Percentiles rank a stretch among this genome's conserved stretches.
phyloP scores from a whole-genome alignment of 1,140 invertebrate species.

The Bicyclus anynana region DNA sequence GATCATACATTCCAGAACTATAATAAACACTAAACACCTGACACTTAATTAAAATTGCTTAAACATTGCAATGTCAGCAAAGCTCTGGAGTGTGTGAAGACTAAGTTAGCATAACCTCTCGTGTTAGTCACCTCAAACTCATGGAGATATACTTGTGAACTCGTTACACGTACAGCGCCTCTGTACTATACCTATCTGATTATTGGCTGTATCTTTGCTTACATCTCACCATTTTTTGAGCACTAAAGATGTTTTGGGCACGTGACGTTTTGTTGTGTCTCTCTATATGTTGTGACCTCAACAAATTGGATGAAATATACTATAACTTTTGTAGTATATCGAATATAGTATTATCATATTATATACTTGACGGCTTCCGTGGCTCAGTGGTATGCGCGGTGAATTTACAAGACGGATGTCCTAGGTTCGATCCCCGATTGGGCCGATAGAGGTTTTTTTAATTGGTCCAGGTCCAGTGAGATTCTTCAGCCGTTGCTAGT shows the following conservation, averaged over 20 bases:
- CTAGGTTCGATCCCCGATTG: too few relatives aligned
- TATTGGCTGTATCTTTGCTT: slow-evolving; percentile 32
- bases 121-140: slow-evolving; percentile 40
- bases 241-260: slow-evolving; percentile 13
- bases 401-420: too few relatives aligned
- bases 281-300: slow-evolving; percentile 12
- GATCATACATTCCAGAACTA: too few relatives aligned
- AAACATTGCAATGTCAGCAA: slow-evolving; percentile 2
- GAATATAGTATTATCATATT: too few relatives aligned
- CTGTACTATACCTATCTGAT: slow-evolving; percentile 33
- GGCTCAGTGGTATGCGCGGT: too few relatives aligned
- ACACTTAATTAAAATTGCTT: too few relatives aligned
- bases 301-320: slow-evolving; percentile 9
- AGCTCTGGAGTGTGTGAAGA: slow-evolving; percentile 11
- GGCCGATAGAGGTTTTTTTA: too few relatives aligned
- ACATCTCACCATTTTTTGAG: slow-evolving; percentile 26
- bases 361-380: too few relatives aligned
- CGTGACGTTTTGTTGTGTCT: slow-evolving; percentile 15
- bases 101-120: slow-evolving; percentile 28
- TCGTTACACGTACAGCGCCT: slow-evolving; percentile 41
- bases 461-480: too few relatives aligned
- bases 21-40: too few relatives aligned
- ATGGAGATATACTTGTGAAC: slow-evolving; percentile 43
- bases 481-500: too few relatives aligned
- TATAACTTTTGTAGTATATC: background rate